These are phyloP conservation scores for Orius laevigatus DNA, from an alignment of 1,140 invertebrate genomes.

Conservation along the genomic window DNA sequence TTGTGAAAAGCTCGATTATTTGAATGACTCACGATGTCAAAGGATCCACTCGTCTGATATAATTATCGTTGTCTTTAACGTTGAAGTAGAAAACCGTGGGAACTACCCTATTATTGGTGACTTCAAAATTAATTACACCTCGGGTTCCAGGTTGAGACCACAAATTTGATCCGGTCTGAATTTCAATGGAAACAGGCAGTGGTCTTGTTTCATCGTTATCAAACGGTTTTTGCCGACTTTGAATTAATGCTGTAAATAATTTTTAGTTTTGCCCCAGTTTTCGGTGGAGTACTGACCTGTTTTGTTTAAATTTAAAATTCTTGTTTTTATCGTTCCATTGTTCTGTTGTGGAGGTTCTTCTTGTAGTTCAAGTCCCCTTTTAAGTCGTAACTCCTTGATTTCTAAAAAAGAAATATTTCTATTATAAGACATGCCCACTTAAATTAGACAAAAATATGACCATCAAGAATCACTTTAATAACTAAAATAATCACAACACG, in stretches of 20 bases:
- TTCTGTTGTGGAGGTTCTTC: neutral
- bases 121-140: conserved; percentile 7
- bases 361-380: no score
- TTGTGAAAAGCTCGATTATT: neutral
- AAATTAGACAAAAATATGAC: no score
- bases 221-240: neutral
- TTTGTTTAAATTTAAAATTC: neutral
- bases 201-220: neutral
- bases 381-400: no score
- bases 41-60: neutral
- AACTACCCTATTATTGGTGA: conserved; percentile 5
- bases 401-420: no score
- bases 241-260: neutral
- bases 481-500: no score
- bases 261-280: neutral
- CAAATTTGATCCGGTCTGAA: conserved; percentile 5
- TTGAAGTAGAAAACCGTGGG: neutral
- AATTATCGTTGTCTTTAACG: neutral
- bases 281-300: neutral
- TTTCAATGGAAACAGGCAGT: conserved; percentile 12
- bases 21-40: neutral
- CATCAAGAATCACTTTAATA: no score
- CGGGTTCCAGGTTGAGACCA: neutral
- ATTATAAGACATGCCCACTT: no score
- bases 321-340: neutral